These are phyloP conservation scores for Drosophila crucigera DNA, from an alignment of 2,888 invertebrate species.

Conservation along the genomic window DNA sequence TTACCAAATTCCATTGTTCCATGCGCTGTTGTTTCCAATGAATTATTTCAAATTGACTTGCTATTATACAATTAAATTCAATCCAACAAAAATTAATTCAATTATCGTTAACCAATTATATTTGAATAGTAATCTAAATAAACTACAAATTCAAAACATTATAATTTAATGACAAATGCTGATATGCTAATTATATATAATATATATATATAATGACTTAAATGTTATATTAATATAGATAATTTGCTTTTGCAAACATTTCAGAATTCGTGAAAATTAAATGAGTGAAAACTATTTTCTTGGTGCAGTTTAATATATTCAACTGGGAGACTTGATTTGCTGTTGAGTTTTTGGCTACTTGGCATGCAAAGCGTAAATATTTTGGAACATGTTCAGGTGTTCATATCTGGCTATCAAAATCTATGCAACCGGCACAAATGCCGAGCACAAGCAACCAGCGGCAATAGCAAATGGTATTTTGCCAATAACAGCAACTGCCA, in stretches of 20 bases:
- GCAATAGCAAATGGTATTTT: slow-evolving; percentile 2
- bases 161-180: neutral
- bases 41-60: neutral
- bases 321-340: slow-evolving; percentile 30
- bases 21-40: neutral
- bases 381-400: slow-evolving; percentile 65
- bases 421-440: slow-evolving; percentile 43
- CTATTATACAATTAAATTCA: neutral
- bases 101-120: neutral
- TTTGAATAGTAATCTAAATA: neutral
- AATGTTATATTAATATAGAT: neutral
- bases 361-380: slow-evolving; percentile 57
- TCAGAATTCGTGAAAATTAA: neutral
- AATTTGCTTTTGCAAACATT: neutral
- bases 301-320: neutral
- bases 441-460: slow-evolving; percentile 25
- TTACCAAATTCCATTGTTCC: neutral
- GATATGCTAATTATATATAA: neutral
- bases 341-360: slow-evolving; percentile 32
- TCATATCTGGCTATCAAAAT: slow-evolving; percentile 54
- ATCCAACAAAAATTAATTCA: neutral
- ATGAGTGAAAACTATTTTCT: neutral
- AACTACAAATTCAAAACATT: neutral
- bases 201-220: neutral
- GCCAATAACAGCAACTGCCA: slow-evolving; percentile 2